These are phyloP conservation scores for Drosophila tripunctata DNA, from an alignment of 2,888 invertebrate genomes.

Conservation along the genomic window DNA sequence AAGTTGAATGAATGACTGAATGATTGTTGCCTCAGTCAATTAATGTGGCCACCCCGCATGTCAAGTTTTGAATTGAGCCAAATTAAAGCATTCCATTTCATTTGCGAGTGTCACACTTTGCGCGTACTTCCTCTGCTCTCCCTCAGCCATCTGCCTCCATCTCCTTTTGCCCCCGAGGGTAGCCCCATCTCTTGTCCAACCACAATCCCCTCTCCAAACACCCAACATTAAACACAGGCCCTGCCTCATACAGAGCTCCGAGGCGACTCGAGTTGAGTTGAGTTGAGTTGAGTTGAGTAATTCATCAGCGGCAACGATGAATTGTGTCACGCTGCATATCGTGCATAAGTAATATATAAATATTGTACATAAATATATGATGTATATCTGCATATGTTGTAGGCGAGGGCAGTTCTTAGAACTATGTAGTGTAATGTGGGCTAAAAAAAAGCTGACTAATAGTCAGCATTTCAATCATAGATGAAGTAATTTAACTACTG, in stretches of 20 bases:
- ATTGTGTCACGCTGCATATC: conserved; percentile 68
- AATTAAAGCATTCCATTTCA: conserved; percentile 76
- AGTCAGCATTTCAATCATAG: too few species aligned
- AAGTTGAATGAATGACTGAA: conserved; percentile 22
- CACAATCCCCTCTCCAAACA: conserved; percentile 5
- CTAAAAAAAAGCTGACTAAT: too few species aligned
- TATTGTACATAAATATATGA: neutral
- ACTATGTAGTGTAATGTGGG: too few species aligned
- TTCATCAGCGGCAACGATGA: conserved; percentile 68
- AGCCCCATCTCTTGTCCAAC: conserved; percentile 2
- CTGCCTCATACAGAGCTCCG: conserved; percentile 3
- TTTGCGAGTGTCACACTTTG: conserved; percentile 76
- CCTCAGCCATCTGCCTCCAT: too few species aligned
- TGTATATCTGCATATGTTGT: neutral
- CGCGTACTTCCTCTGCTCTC: conserved; percentile 73
- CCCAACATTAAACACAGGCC: neutral
- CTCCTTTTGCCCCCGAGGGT: neutral
- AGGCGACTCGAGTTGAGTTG: conserved; percentile 24
- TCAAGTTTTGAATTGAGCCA: conserved; percentile 75
- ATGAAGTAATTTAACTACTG: too few species aligned
- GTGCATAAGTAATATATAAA: conserved; percentile 27
- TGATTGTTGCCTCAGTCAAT: conserved; percentile 48
- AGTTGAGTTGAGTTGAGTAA: conserved; percentile 49
- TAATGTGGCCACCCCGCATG: conserved; percentile 76
- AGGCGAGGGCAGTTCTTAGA: conserved; percentile 23